These are phyloP conservation scores for Crioceris asparagi DNA, from an alignment of 2,888 invertebrate species.

Conservation along the genomic window DNA sequence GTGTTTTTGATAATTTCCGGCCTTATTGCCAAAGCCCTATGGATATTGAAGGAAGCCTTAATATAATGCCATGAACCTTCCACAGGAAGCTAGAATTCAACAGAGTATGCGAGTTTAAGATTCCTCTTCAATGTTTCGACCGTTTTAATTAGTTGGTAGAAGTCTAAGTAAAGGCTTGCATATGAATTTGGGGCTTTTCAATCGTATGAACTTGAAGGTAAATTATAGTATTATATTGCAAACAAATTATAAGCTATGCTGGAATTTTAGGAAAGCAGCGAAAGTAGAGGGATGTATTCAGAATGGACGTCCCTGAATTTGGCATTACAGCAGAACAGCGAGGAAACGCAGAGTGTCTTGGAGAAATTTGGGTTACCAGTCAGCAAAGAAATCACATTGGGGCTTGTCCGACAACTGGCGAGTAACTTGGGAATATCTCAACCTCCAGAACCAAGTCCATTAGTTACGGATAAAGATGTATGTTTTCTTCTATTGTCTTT, in stretches of 20 bases:
- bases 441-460: constrained; percentile 71
- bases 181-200: constrained; percentile 78
- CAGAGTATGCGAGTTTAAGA: too few relatives aligned
- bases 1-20: too few relatives aligned
- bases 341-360: constrained; percentile 60
- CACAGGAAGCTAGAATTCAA: too few relatives aligned
- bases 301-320: constrained; percentile 70
- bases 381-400: constrained; percentile 71
- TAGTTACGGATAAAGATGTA: constrained; percentile 79
- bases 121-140: not conserved
- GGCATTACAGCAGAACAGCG: constrained; percentile 52
- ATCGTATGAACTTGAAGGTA: constrained; percentile 70
- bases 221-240: constrained; percentile 18
- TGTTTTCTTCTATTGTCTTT: constrained; percentile 7
- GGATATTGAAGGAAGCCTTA: too few relatives aligned
- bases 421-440: constrained; percentile 61
- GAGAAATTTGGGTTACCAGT: constrained; percentile 62
- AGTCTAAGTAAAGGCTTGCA: constrained; percentile 18
- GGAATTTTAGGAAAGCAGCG: constrained; percentile 43
- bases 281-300: constrained; percentile 67
- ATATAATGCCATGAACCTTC: too few relatives aligned
- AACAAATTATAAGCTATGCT: constrained; percentile 11
- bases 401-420: constrained; percentile 69
- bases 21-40: too few relatives aligned
- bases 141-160: not conserved